phyloP scores from a whole-genome alignment of 1,140 invertebrate genomes.

The Sesamia nonagrioides region DNA sequence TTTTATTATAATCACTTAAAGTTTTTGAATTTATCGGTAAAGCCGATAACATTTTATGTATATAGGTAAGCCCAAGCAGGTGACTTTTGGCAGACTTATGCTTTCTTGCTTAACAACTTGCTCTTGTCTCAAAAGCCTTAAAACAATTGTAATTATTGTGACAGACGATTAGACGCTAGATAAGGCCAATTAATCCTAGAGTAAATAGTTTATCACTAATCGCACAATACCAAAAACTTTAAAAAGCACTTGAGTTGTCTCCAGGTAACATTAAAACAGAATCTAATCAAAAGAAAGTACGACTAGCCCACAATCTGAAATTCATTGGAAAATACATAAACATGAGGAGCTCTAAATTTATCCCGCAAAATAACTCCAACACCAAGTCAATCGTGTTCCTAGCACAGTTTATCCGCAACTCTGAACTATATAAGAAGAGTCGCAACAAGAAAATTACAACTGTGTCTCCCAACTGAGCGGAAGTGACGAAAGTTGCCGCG shows the following conservation, averaged over 20 bases:
- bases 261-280: slow-evolving; percentile 1
- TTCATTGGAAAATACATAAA: slow-evolving; percentile 20
- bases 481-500: slow-evolving; percentile 37
- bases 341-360: not conserved
- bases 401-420: slow-evolving; percentile 27
- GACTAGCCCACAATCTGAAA: not conserved
- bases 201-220: not conserved
- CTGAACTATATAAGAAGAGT: slow-evolving; percentile 19
- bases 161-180: no score
- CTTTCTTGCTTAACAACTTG: no score
- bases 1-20: not conserved
- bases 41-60: not conserved
- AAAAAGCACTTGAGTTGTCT: slow-evolving; percentile 15
- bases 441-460: slow-evolving; percentile 36
- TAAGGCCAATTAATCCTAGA: no score
- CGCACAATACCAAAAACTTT: not conserved
- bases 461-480: slow-evolving; percentile 28
- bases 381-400: slow-evolving; percentile 33
- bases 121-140: no score
- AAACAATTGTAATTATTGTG: not conserved
- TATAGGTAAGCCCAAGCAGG: not conserved
- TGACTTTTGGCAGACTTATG: no score
- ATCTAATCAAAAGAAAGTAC: not conserved
- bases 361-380: slow-evolving; percentile 6
- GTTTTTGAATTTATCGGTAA: not conserved